Evolutionary conservation across 2,797 vertebrate genomes (phyloP).

Genomic region (Phrynocephalus forsythii): DNA sequence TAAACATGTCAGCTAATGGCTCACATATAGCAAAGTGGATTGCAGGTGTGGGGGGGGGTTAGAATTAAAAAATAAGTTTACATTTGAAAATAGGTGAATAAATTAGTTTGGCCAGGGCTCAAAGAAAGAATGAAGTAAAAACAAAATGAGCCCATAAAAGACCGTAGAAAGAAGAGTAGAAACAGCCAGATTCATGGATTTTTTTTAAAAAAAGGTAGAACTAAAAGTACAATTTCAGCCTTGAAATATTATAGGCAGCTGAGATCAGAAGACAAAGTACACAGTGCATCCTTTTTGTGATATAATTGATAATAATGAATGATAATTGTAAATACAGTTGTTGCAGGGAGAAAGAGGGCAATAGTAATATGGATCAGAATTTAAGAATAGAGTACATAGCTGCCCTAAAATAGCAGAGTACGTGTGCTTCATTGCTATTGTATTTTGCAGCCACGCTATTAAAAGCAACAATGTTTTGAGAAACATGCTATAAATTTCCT

Average conservation of each 20-base stretch:
- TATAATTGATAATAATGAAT: conserved; percentile 25
- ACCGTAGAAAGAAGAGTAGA: not conserved
- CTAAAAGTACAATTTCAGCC: conserved; percentile 28
- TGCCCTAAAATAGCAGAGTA: not conserved
- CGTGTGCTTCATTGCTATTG: not conserved
- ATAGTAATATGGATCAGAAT: conserved; percentile 23
- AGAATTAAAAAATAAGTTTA: conserved; percentile 28
- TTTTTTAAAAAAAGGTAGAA: not conserved
- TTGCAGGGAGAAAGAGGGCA: not conserved
- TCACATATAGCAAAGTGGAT: conserved; percentile 36
- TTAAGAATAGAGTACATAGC: conserved; percentile 6
- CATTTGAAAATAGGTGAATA: conserved; percentile 49
- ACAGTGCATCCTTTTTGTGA: not conserved
- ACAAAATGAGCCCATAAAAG: conserved; percentile 7
- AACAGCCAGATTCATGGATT: conserved; percentile 1
- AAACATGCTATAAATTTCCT: conserved; percentile 55
- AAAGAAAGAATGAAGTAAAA: conserved; percentile 22
- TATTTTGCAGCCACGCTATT: conserved; percentile 45
- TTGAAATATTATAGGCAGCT: conserved; percentile 5
- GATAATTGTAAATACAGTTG: conserved; percentile 29
- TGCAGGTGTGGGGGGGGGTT: conserved; percentile 17
- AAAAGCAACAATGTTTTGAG: conserved; percentile 49
- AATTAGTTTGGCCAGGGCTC: conserved; percentile 16
- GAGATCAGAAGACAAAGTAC: conserved; percentile 8
- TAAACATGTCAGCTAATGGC: conserved; percentile 65